Evolutionary conservation across 1,140 invertebrate species (phyloP).

Genomic region (Saccostrea glomerata): DNA sequence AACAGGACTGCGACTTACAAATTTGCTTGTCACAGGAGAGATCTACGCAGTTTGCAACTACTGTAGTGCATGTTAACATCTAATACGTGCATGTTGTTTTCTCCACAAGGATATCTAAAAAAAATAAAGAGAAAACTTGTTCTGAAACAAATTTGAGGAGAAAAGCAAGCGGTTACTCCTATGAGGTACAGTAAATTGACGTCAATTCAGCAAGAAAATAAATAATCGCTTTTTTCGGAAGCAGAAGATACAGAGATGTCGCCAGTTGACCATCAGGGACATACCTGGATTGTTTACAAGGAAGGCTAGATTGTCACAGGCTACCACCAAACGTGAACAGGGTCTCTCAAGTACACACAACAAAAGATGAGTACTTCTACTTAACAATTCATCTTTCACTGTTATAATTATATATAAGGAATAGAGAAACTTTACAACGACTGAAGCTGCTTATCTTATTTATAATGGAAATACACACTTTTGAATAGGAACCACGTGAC

Average conservation of each 20-base stretch:
- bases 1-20: no score
- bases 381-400: not conserved
- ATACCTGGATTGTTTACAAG: slow-evolving; percentile 12
- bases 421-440: not conserved
- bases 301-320: not conserved
- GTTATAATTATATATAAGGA: not conserved
- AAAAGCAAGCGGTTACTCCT: no score
- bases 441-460: not conserved
- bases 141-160: no score
- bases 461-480: not conserved
- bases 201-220: no score
- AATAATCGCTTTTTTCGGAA: not conserved
- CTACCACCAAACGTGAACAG: not conserved
- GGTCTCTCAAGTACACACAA: not conserved
- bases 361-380: not conserved
- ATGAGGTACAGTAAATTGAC: no score
- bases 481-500: slow-evolving; percentile 12
- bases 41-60: no score
- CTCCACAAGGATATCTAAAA: no score
- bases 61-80: no score
- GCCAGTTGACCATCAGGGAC: not conserved
- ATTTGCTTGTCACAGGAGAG: no score
- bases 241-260: not conserved
- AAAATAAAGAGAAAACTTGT: no score
- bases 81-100: no score